phyloP scores from a whole-genome alignment of 1,140 invertebrate species.

The Drosophila subobscura region DNA sequence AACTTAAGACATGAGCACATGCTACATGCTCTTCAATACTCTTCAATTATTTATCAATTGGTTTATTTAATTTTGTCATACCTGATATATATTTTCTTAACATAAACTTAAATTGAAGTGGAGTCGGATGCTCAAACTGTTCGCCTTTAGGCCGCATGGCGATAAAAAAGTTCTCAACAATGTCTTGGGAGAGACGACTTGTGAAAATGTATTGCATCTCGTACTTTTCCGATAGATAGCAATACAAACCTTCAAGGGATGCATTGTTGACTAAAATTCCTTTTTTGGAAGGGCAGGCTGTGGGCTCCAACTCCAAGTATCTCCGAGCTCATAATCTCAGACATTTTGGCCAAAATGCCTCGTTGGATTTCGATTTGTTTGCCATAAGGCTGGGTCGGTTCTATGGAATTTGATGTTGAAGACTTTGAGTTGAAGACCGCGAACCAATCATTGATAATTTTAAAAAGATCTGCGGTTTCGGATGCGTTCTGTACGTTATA shows the following conservation, averaged over 20 bases:
- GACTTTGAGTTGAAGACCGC: constrained; percentile 28
- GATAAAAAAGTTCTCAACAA: constrained; percentile 6
- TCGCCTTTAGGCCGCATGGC: constrained; percentile 13
- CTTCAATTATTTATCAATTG: too few relatives aligned
- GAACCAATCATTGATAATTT: constrained; percentile 20
- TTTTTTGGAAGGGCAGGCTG: too few relatives aligned
- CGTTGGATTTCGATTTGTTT: constrained; percentile 8
- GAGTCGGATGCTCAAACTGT: constrained; percentile 16
- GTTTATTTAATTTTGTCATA: constrained; percentile 9
- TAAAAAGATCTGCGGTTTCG: constrained; percentile 13
- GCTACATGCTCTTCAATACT: too few relatives aligned
- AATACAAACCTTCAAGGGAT: too few relatives aligned
- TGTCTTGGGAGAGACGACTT: too few relatives aligned
- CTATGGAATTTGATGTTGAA: constrained; percentile 8
- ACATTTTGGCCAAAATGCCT: too few relatives aligned
- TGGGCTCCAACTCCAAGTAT: too few relatives aligned
- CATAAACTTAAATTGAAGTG: constrained; percentile 22
- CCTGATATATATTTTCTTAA: constrained; percentile 27
- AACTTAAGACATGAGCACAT: constrained; percentile 26
- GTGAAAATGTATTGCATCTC: too few relatives aligned
- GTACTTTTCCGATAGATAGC: too few relatives aligned
- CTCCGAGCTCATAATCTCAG: too few relatives aligned
- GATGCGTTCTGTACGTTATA: constrained; percentile 12
- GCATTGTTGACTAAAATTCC: too few relatives aligned
- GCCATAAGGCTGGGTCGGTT: constrained; percentile 13